Base-by-base conservation (phyloP, 2,797 vertebrate genomes). In the Sebastiscus tertius region DNA sequence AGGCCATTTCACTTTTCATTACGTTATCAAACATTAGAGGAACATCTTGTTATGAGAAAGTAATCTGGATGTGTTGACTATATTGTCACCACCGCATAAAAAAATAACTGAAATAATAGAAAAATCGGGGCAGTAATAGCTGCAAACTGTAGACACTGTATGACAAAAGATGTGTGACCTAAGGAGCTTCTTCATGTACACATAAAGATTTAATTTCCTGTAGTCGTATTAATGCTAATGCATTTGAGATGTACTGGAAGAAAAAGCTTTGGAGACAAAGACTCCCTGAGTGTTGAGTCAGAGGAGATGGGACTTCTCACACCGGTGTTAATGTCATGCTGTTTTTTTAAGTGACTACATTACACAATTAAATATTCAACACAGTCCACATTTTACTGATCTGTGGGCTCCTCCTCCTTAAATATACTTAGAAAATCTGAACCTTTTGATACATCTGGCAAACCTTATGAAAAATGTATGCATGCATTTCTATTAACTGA, bases 211-310 rank as follows among this genome's bases (percentile, higher is more conserved):
- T 83, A 36, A 91, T 90, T 84, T 88, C 82, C 84, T 81, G 24
- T 66, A 76, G 89, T 80, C 36, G 59, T 86, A 85, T 88, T 87
- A 78, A 90, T 81, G 89, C 88, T 95, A 95, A 95, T 95, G 94
- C 90, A 90, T 92, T 95, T 86, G 80, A 89, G 83, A 85, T 95
- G 94, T 95, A 82, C 66, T 68, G 69, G 80, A 80, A 89, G 83
- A 86, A 93, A 89, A 94, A 83, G 84, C 84, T 87, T 89, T 90
- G 27, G 22, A 77, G 75, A 66, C 52, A 62, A 79, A 80, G 67
- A 80, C 46, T 36, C 22, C 5, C n/a, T 90, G 93, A 93, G 95
- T 95, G 94, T 94, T 77, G 86, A 79, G 69, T 72, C 55, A 74
- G 54, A 64, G 75, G 92, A 95, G 89, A 94, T 90, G 92, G 88